Base-by-base conservation (phyloP, 2,888 invertebrate genomes). In the Cataglyphis livida region DNA sequence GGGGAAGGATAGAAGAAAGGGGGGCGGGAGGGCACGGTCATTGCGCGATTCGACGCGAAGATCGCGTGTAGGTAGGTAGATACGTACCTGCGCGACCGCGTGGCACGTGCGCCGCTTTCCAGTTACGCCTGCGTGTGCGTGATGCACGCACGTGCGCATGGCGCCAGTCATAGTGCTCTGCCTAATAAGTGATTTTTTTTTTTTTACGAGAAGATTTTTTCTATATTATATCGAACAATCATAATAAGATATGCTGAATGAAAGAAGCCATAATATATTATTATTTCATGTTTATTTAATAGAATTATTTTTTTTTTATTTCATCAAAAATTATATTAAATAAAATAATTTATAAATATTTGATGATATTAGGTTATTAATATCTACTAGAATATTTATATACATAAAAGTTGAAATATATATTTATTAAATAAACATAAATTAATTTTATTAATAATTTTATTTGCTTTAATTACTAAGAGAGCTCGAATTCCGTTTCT, bases 261-360 rank as follows among this genome's bases (percentile, higher is more conserved):
- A n/a, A n/a, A 9, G 3, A 18, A 1, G 6, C 15, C 18, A 44
- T 44, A 15, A 5, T 44, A 44, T 44, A 44, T 44, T 44, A 15
- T 15, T 44, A 44, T 44, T 15, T 44, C 15, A 15, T 1, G 18
- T 48, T 93, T 96, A 92, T 97, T 97, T 96, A 95, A 96, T 91
- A 95, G 95, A 85, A 96, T 96, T 95, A 96, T 97, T 88, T 95
- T 41, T 18, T 95, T 90, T 95, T 96, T 93, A 97, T 97, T 96
- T 96, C 96, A 94, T 96, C 96, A 76, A 65, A 54, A 12, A 25
- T 95, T 96, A 89, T 71, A 12, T 18, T 81, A 0, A 62, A 62
- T 48, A 81, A 35, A 96, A 97, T 64, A 95, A 96, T 95, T 95
- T 94, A 95, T 97, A 96, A 35, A 35, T 35, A 1, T 18, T 76